phyloP scores from a whole-genome alignment of 2,797 vertebrate genomes.

The Rhinella marina region DNA sequence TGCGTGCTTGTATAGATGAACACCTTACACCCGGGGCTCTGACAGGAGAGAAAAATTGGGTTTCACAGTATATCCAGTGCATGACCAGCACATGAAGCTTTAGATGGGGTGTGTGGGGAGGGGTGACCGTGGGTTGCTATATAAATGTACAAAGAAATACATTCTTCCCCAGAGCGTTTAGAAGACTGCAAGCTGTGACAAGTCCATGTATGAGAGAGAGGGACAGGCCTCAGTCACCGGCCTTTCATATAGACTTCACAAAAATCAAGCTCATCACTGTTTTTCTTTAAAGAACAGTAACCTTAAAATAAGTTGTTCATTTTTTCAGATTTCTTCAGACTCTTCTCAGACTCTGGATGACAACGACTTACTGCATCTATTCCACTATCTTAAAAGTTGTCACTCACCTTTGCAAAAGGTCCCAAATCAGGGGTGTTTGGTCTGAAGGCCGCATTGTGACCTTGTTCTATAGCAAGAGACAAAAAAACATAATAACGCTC shows the following conservation, averaged over 20 bases:
- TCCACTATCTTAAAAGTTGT: neutral
- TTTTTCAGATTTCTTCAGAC: neutral
- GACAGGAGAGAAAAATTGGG: conserved; percentile 13
- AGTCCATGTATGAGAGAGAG: conserved; percentile 4
- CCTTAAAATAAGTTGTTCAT: neutral
- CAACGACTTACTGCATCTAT: neutral
- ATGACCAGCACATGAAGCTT: conserved; percentile 36
- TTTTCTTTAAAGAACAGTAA: neutral
- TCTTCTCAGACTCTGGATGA: neutral
- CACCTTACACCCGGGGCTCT: conserved; percentile 39
- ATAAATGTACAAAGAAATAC: conserved; percentile 46
- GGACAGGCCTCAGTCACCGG: conserved; percentile 31
- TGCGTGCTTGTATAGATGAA: conserved; percentile 28
- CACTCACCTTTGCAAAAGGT: neutral
- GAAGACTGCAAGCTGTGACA: conserved; percentile 39
- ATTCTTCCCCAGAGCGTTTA: conserved; percentile 49
- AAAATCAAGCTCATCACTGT: neutral
- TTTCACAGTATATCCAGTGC: conserved; percentile 53
- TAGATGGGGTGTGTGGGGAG: conserved; percentile 24
- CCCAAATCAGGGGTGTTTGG: too few species aligned
- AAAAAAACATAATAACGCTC: too few species aligned
- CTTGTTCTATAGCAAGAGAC: too few species aligned
- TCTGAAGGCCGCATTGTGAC: too few species aligned
- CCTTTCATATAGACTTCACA: conserved; percentile 1
- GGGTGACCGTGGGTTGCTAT: conserved; percentile 19